A percentile compares a stretch with the other conserved stretches of the same genome.
Conservation (phyloP, 2,888 invertebrate species). For the Achlya flavicornis region DNA sequence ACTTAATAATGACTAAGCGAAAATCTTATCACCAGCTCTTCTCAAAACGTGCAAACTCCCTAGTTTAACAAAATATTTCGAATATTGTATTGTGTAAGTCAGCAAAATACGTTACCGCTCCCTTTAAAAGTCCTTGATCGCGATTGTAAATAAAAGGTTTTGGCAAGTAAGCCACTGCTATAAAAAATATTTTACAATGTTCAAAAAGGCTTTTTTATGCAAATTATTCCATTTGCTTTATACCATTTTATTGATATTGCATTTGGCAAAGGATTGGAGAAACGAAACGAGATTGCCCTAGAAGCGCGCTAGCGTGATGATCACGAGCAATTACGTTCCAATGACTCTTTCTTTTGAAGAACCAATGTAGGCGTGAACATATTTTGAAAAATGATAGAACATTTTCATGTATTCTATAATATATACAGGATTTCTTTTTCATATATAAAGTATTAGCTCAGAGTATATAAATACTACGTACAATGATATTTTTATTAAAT, state of each 20-base stretch:
- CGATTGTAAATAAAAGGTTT: neutral
- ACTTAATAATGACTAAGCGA: too few relatives aligned
- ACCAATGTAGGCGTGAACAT: neutral
- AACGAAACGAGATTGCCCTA: neutral
- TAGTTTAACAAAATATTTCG: too few relatives aligned
- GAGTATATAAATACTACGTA: too few relatives aligned
- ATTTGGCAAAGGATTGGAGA: slow-evolving; percentile 1
- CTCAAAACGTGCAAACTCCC: too few relatives aligned
- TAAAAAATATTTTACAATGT: neutral
- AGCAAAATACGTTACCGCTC: too few relatives aligned
- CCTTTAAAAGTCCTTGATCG: too few relatives aligned
- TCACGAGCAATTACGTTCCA: neutral
- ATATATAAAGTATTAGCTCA: too few relatives aligned
- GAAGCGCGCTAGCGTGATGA: neutral
- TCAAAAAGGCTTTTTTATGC: neutral
- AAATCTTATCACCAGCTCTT: too few relatives aligned
- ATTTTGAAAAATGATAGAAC: neutral
- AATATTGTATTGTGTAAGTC: too few relatives aligned
- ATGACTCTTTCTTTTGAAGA: neutral
- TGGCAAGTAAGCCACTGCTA: neutral
- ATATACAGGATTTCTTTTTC: too few relatives aligned
- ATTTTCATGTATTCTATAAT: neutral
- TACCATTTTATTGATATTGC: slow-evolving; percentile 4
- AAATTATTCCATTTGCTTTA: neutral
- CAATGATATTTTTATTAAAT: too few relatives aligned